These are phyloP conservation scores for Lottia gigantea DNA, from an alignment of 2,888 invertebrate species.

Conservation along the genomic window DNA sequence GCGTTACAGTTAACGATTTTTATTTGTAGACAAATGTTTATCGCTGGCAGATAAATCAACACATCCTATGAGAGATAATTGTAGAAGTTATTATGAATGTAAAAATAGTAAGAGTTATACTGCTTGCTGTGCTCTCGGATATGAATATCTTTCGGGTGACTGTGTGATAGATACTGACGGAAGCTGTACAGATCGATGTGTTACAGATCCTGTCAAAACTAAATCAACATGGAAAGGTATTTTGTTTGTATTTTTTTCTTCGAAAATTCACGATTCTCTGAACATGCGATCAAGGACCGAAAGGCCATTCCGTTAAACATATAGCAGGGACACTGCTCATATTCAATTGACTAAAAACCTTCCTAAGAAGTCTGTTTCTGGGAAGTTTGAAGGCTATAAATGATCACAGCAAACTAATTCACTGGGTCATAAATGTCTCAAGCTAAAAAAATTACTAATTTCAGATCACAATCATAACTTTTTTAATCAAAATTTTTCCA, in stretches of 20 bases:
- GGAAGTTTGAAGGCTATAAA: too few relatives aligned
- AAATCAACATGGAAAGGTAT: neutral
- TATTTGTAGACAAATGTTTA: neutral
- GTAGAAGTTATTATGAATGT: constrained; percentile 1
- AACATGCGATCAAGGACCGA: too few relatives aligned
- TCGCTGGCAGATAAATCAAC: neutral
- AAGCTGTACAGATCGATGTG: neutral
- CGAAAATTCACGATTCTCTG: too few relatives aligned
- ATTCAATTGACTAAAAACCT: too few relatives aligned
- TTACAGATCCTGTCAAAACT: neutral
- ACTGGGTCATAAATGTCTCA: too few relatives aligned
- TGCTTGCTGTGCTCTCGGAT: neutral
- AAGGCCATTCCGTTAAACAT: too few relatives aligned
- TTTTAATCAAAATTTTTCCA: neutral
- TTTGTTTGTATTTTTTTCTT: too few relatives aligned
- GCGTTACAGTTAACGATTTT: neutral
- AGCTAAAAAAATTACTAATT: too few relatives aligned
- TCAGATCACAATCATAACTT: neutral
- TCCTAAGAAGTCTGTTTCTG: too few relatives aligned
- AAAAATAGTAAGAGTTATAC: neutral
- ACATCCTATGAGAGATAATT: neutral
- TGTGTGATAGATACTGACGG: neutral
- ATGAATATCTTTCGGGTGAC: neutral
- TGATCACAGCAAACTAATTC: too few relatives aligned
- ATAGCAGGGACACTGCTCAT: too few relatives aligned